Percentiles rank a stretch among this genome's conserved stretches.
Evolutionary conservation across 2,797 vertebrate genomes (phyloP).

Genomic region (Tapera naevia): DNA sequence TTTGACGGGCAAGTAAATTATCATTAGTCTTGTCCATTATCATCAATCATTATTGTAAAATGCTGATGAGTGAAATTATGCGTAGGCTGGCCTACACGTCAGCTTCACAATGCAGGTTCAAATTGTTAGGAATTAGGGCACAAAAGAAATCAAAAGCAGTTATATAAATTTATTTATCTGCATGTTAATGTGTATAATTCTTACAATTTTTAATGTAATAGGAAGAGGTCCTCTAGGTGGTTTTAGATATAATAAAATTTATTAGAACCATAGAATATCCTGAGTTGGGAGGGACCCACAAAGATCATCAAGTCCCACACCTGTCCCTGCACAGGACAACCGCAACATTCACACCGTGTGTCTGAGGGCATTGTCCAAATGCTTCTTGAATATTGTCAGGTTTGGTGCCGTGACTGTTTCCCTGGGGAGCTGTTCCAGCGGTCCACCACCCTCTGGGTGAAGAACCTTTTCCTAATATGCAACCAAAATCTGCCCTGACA

Average conservation of each 20-base stretch:
- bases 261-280: neutral
- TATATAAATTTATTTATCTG: neutral
- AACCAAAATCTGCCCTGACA: no score
- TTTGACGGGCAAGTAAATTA: constrained; percentile 22
- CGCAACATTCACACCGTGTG: no score
- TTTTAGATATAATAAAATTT: neutral
- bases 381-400: no score
- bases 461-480: no score
- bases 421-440: no score
- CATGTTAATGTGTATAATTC: neutral
- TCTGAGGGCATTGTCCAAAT: no score
- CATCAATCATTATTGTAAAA: neutral
- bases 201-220: neutral
- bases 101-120: neutral
- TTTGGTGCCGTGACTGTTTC: no score
- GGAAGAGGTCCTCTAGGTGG: neutral
- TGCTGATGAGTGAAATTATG: constrained; percentile 8
- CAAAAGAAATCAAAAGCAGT: neutral
- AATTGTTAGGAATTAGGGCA: neutral
- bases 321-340: no score
- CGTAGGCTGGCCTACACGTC: neutral
- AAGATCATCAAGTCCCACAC: no score
- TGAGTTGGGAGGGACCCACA: no score
- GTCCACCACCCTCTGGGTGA: no score
- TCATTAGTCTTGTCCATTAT: constrained; percentile 21